These are phyloP conservation scores for Channallabes apus DNA, from an alignment of 2,797 vertebrate species.

Conservation along the genomic window DNA sequence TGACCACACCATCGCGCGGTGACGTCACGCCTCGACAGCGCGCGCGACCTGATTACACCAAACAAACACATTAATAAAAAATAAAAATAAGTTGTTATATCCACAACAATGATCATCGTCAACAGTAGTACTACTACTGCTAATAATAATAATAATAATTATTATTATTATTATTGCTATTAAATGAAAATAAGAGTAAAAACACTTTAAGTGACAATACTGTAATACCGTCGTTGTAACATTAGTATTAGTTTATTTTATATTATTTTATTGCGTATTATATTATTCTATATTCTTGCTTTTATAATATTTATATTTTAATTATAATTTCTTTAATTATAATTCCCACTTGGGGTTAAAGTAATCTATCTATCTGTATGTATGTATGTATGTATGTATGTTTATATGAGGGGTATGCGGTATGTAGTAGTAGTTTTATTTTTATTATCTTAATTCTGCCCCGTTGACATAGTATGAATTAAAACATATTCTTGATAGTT, in stretches of 20 bases:
- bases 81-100: too few relatives aligned
- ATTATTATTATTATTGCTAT: not conserved
- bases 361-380: too few relatives aligned
- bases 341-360: too few relatives aligned
- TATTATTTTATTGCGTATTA: too few relatives aligned
- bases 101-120: too few relatives aligned
- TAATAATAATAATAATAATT: not conserved
- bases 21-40: constrained; percentile 54
- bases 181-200: not conserved
- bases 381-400: too few relatives aligned
- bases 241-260: too few relatives aligned
- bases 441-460: not conserved
- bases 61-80: too few relatives aligned
- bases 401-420: not conserved
- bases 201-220: not conserved
- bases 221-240: too few relatives aligned
- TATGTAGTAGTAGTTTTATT: not conserved
- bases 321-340: too few relatives aligned
- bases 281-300: too few relatives aligned
- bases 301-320: too few relatives aligned
- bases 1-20: constrained; percentile 55
- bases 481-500: not conserved
- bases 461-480: not conserved
- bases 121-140: not conserved
- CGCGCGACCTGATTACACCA: not conserved